Conservation (phyloP, 2,888 invertebrate species). For the Drosophila macrospina region DNA sequence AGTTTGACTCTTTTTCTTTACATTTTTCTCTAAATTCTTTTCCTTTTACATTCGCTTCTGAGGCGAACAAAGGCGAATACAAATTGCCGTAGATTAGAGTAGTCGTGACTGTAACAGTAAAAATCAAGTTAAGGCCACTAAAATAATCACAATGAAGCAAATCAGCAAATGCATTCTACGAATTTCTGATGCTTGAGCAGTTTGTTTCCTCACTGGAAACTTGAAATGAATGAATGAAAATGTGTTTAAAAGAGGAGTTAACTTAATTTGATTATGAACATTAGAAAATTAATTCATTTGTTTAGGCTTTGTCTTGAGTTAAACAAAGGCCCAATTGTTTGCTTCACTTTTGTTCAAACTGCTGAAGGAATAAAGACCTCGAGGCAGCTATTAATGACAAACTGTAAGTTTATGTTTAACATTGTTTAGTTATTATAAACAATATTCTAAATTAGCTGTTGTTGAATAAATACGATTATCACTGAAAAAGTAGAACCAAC, state of each 20-base stretch:
- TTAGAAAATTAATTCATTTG: neutral
- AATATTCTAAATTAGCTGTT: no score
- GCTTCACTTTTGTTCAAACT: neutral
- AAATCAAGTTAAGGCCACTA: conserved; percentile 47
- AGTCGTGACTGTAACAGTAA: conserved; percentile 54
- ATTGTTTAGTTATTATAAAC: no score
- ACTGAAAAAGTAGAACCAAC: no score
- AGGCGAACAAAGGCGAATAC: conserved; percentile 44
- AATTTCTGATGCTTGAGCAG: conserved; percentile 34
- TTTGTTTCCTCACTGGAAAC: conserved; percentile 1
- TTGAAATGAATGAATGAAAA: neutral
- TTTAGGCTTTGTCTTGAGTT: neutral
- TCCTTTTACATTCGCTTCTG: neutral
- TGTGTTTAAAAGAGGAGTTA: neutral
- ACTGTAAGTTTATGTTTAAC: no score
- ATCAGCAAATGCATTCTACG: conserved; percentile 5
- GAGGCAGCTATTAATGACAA: no score
- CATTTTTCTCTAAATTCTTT: conserved; percentile 9
- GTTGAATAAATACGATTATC: no score
- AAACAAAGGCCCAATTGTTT: neutral
- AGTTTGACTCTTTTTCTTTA: conserved; percentile 8
- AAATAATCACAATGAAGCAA: conserved; percentile 42
- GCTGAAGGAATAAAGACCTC: neutral
- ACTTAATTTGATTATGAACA: neutral
- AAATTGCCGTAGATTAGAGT: conserved; percentile 54